Base-by-base conservation (phyloP, 2,113 vertebrate species). In the Cairina moschata region DNA sequence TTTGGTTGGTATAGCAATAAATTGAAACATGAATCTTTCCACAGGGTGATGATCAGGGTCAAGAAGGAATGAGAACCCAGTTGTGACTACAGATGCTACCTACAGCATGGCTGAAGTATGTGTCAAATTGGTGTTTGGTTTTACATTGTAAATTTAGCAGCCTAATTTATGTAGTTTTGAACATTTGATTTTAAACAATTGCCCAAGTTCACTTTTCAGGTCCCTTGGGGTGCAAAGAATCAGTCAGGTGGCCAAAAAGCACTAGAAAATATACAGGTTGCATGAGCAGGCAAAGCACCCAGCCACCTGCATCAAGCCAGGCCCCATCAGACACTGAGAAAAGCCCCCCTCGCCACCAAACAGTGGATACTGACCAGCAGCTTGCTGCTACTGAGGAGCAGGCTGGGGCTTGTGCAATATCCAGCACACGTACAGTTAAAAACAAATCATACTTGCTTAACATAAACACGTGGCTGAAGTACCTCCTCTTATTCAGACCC, bases 61-160 rank as follows among this genome's bases (percentile, higher is more conserved):
- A 93, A 65, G 65, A 94, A 59, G 34, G 78, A 93, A 93, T 56
- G 20, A 81, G 80, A 95, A 80, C 5, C 11, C 65, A 74, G 16
- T 8, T 69, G 58, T 54, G 82, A 60, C 82, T 68, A 82, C 56
- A 72, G 77, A 87, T 89, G 52, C 66, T 91, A 46, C 69, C n/a
- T 84, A 90, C 54, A 91, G 90, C 20, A 62, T 8, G 31, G 56
- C 56, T 91, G 56, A 90, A 90, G 28, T 13, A 29, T 17, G 0
- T 77, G 34, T 54, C 93, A 83, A 90, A 90, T 29, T 23, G 32
- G 90, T 85, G 48, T 66, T 76, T 63, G n/a, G 29, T 46, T 90
- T 93, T 67, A 85, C 38, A 90, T 9, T 29, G n/a, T 52, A 84
- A 75, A 88, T 84, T 93, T 58, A 90, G n/a, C n/a, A 77, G 28